Percentiles rank a stretch among this genome's conserved stretches.
Evolutionary conservation across 2,113 vertebrate species (phyloP).

Genomic region (Erythrocercus mccallii): DNA sequence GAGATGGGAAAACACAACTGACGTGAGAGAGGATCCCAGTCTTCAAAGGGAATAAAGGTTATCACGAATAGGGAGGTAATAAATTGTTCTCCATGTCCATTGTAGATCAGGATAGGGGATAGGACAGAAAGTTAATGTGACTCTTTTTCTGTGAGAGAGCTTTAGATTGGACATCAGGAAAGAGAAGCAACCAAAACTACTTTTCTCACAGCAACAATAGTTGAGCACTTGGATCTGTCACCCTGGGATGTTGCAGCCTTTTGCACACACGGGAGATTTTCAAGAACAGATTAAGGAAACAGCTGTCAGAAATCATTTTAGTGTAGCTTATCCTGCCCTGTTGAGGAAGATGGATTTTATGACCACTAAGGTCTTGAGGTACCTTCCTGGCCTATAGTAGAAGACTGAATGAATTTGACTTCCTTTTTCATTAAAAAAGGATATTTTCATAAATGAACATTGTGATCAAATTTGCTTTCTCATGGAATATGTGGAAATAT

Average conservation of each 20-base stretch:
- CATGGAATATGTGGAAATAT: neutral
- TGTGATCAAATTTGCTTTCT: neutral
- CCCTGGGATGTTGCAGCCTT: neutral
- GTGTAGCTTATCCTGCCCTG: neutral
- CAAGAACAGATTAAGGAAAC: constrained; percentile 13
- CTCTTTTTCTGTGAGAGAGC: neutral
- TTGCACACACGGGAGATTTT: neutral
- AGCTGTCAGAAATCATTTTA: constrained; percentile 17
- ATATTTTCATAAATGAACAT: neutral
- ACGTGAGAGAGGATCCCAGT: neutral
- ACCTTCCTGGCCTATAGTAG: neutral
- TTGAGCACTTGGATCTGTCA: constrained; percentile 11
- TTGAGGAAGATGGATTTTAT: neutral
- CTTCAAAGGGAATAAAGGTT: neutral
- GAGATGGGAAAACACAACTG: neutral
- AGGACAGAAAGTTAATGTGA: neutral
- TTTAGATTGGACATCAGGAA: neutral
- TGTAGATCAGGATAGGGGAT: neutral
- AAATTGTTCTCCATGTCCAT: neutral
- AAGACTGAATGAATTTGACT: neutral
- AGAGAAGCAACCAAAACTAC: neutral
- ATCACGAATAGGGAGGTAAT: neutral
- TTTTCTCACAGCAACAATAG: neutral
- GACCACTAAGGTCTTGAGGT: neutral
- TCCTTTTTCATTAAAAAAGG: neutral